These are phyloP conservation scores for Lycocerus yunnanus DNA, from an alignment of 2,888 invertebrate species.

Conservation along the genomic window DNA sequence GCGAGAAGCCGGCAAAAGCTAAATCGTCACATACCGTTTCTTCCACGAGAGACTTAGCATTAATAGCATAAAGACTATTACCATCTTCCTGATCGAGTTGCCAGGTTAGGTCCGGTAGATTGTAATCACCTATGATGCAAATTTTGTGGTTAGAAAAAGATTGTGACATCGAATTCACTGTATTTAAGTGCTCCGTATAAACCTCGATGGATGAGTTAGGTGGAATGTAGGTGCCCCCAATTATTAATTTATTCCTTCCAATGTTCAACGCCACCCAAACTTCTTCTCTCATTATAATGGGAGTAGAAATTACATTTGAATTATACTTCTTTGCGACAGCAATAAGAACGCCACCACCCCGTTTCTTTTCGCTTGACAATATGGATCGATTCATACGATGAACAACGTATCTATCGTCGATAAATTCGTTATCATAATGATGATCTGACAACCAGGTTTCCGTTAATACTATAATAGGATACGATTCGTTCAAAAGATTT, in stretches of 20 bases:
- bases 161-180: too few relatives aligned
- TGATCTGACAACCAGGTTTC: not conserved
- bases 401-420: not conserved
- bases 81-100: too few relatives aligned
- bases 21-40: not conserved
- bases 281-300: not conserved
- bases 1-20: not conserved
- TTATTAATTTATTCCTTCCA: not conserved
- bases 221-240: not conserved
- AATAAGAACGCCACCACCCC: not conserved
- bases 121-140: too few relatives aligned
- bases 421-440: not conserved
- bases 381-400: not conserved
- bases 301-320: not conserved
- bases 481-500: not conserved
- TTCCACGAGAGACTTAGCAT: not conserved
- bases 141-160: too few relatives aligned
- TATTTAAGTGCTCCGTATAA: too few relatives aligned
- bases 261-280: not conserved
- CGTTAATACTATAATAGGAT: not conserved
- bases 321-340: not conserved
- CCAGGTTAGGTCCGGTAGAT: too few relatives aligned
- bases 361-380: not conserved
- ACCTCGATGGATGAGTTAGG: not conserved
- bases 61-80: not conserved